Evolutionary conservation across 2,888 invertebrate species (phyloP).

Genomic region (Scaptodrosophila latifasciaeformis): DNA sequence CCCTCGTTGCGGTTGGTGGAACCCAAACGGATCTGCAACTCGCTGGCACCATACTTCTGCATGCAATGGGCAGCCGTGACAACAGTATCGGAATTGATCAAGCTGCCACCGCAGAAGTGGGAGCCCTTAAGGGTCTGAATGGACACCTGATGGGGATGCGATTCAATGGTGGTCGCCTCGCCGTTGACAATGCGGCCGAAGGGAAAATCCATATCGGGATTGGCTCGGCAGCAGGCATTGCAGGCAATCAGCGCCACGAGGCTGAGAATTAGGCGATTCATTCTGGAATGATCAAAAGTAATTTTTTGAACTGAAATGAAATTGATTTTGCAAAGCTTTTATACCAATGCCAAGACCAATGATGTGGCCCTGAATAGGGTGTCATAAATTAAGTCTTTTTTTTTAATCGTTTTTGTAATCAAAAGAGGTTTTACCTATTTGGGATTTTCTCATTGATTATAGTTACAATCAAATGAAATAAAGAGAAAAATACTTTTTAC

Average conservation of each 20-base stretch:
- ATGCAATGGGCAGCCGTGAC: constrained; percentile 76
- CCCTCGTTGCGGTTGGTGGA: constrained; percentile 65
- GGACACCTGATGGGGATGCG: constrained; percentile 76
- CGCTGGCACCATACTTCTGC: constrained; percentile 32
- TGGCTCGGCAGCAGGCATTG: constrained; percentile 17
- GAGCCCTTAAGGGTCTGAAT: constrained; percentile 58
- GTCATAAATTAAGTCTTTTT: too few species aligned
- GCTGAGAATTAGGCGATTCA: constrained; percentile 41
- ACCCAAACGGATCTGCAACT: constrained; percentile 72
- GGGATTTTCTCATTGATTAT: too few species aligned
- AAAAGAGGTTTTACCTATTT: not conserved
- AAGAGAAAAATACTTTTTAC: too few species aligned
- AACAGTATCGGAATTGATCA: constrained; percentile 66
- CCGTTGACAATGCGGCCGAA: constrained; percentile 76
- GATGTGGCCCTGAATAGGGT: too few species aligned
- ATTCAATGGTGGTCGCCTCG: constrained; percentile 68
- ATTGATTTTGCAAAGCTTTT: too few species aligned
- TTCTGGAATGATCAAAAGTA: too few species aligned
- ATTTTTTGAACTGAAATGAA: too few species aligned
- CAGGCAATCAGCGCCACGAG: constrained; percentile 40
- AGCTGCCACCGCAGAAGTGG: constrained; percentile 76
- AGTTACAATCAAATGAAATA: too few species aligned
- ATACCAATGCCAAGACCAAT: too few species aligned
- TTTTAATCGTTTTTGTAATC: not conserved
- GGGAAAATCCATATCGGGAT: constrained; percentile 41